Conservation (phyloP, 2,113 vertebrate genomes). For the Oryzias woworae region DNA sequence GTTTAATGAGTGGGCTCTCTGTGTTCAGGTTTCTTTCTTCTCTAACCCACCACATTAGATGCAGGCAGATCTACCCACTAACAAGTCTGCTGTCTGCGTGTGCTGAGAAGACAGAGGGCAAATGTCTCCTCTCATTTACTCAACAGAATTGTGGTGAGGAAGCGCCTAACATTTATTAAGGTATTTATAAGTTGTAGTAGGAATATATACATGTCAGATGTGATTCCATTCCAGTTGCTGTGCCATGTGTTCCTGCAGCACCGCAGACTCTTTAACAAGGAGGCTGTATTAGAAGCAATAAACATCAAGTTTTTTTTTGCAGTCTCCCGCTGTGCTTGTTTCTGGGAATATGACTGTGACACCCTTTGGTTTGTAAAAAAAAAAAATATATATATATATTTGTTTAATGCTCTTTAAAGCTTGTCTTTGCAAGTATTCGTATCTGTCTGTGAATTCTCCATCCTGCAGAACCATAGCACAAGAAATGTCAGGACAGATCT, state of each 20-base stretch:
- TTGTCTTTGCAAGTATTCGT: conserved; percentile 68
- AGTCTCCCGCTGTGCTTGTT: conserved; percentile 43
- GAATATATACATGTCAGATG: conserved; percentile 70
- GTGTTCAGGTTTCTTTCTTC: conserved; percentile 46
- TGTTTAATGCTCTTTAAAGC: conserved; percentile 79
- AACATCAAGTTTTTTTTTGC: conserved; percentile 62
- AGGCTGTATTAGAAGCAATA: conserved; percentile 74
- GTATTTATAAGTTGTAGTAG: conserved; percentile 71
- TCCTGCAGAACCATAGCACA: conserved; percentile 54
- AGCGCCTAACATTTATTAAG: conserved; percentile 68
- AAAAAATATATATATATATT: conserved; percentile 70
- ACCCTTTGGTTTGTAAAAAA: conserved; percentile 53
- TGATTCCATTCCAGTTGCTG: conserved; percentile 56
- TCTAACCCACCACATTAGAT: conserved; percentile 48
- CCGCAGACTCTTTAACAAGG: conserved; percentile 54
- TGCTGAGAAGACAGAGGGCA: conserved; percentile 63
- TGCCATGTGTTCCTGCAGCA: conserved; percentile 61
- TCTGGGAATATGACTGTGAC: conserved; percentile 53
- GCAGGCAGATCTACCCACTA: conserved; percentile 32
- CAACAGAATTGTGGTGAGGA: conserved; percentile 45
- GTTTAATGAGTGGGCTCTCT: conserved; percentile 56
- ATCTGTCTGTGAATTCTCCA: conserved; percentile 67
- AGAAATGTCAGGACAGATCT: conserved; percentile 75
- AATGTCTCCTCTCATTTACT: conserved; percentile 68
- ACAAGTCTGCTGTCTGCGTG: conserved; percentile 45